phyloP scores from a whole-genome alignment of 30 jellyfish, hydroid and myxozoan genomes.

The Turritopsis dohrnii region DNA sequence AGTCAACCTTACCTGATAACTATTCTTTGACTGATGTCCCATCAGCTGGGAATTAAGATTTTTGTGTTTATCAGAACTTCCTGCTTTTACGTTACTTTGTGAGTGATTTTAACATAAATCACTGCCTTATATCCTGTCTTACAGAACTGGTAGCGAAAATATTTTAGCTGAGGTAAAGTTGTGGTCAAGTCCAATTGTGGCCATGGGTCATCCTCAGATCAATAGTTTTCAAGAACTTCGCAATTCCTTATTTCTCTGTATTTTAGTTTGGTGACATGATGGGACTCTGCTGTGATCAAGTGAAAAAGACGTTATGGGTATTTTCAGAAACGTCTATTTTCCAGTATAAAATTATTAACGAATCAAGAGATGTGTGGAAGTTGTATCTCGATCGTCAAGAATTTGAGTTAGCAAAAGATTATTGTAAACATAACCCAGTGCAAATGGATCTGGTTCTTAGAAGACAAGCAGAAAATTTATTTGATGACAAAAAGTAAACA shows the following conservation, averaged over 20 bases:
- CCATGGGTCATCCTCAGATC: no score
- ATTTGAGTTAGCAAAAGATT: slow-evolving; percentile 80
- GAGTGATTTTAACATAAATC: no score
- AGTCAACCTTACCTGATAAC: no score
- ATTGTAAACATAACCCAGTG: slow-evolving; percentile 90
- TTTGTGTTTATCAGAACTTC: no score
- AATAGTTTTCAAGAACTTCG: no score
- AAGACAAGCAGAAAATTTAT: slow-evolving; percentile 82
- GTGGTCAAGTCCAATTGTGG: no score
- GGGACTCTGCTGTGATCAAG: slow-evolving; percentile 66
- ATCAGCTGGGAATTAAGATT: no score
- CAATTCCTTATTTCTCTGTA: not conserved
- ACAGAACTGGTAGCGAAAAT: no score
- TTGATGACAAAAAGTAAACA: slow-evolving; percentile 61
- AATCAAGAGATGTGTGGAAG: slow-evolving; percentile 88
- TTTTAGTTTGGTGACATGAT: slow-evolving; percentile 62
- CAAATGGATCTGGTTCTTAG: slow-evolving; percentile 83
- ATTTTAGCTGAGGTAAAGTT: no score
- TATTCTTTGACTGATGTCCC: no score
- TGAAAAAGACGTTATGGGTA: slow-evolving; percentile 71
- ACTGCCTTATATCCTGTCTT: no score
- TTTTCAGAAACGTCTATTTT: slow-evolving; percentile 66
- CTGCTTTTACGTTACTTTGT: no score
- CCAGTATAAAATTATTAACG: slow-evolving; percentile 64
- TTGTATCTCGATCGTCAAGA: slow-evolving; percentile 52